Evolutionary conservation across 30 jellyfish, hydroid and myxozoan genomes (phyloP).

Genomic region (Aurelia aurita complex sp. Pacific): DNA sequence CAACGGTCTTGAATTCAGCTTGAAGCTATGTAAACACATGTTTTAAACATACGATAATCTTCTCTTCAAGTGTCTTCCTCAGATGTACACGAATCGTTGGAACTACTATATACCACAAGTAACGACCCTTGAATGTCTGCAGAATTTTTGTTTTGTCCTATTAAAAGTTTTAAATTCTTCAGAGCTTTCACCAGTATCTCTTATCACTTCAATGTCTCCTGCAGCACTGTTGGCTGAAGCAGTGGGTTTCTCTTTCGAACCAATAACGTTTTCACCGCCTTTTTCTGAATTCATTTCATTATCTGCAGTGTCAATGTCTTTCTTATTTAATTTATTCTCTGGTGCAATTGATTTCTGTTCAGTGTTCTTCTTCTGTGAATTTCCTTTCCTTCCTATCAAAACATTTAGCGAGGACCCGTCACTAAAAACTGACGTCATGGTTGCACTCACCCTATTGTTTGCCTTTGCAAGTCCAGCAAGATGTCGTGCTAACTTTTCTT

Average conservation of each 20-base stretch:
- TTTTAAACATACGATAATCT: too few species aligned
- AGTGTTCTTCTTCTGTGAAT: background rate
- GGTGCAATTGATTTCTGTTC: background rate
- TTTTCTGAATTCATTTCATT: background rate
- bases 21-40: too few species aligned
- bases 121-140: background rate
- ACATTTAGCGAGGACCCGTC: background rate
- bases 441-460: background rate
- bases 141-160: background rate
- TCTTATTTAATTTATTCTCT: background rate
- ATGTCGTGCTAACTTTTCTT: constrained; percentile 44
- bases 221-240: too few species aligned
- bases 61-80: constrained; percentile 1
- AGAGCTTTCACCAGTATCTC: background rate
- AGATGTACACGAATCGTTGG: constrained; percentile 19
- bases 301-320: background rate
- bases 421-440: background rate
- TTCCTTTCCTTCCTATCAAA: constrained; percentile 1
- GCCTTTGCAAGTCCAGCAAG: constrained; percentile 51
- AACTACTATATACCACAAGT: constrained; percentile 33
- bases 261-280: too few species aligned
- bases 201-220: background rate
- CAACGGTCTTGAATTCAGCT: too few species aligned
- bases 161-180: background rate
- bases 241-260: too few species aligned